A percentile compares a stretch with the other conserved stretches of the same genome.
Evolutionary conservation across 1,140 invertebrate genomes (phyloP).

Genomic region (Drosophila saltans): DNA sequence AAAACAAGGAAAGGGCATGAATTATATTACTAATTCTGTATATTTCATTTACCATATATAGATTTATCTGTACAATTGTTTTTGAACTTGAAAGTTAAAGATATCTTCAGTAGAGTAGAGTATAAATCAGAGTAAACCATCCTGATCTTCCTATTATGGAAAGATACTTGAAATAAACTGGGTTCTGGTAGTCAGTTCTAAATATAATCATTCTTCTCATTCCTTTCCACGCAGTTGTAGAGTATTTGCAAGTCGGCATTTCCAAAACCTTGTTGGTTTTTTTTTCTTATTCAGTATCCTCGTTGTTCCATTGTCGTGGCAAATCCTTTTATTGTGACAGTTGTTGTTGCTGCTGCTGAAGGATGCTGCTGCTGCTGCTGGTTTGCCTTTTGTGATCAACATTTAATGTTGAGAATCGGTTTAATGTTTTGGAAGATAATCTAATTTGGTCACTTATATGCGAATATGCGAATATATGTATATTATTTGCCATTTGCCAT

Average conservation of each 20-base stretch:
- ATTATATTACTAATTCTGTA: too few species aligned
- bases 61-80: too few species aligned
- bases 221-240: not conserved
- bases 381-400: constrained; percentile 72
- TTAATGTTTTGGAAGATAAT: constrained; percentile 83
- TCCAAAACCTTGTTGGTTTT: constrained; percentile 8
- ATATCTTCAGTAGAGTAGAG: too few species aligned
- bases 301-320: constrained; percentile 39
- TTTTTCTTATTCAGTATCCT: not conserved
- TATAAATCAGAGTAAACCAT: too few species aligned
- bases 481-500: constrained; percentile 69
- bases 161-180: too few species aligned
- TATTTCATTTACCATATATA: too few species aligned
- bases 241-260: not conserved
- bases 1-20: not conserved
- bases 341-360: constrained; percentile 58
- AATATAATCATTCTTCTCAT: too few species aligned
- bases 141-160: too few species aligned
- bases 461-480: constrained; percentile 82
- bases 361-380: constrained; percentile 7
- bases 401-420: constrained; percentile 81
- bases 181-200: too few species aligned
- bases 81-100: too few species aligned
- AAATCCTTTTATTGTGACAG: constrained; percentile 82
- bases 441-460: constrained; percentile 83